Percentiles rank a stretch among this genome's conserved stretches.
These are phyloP conservation scores for Drosophila grimshawi DNA, from an alignment of 1,140 invertebrate species.

Conservation along the genomic window DNA sequence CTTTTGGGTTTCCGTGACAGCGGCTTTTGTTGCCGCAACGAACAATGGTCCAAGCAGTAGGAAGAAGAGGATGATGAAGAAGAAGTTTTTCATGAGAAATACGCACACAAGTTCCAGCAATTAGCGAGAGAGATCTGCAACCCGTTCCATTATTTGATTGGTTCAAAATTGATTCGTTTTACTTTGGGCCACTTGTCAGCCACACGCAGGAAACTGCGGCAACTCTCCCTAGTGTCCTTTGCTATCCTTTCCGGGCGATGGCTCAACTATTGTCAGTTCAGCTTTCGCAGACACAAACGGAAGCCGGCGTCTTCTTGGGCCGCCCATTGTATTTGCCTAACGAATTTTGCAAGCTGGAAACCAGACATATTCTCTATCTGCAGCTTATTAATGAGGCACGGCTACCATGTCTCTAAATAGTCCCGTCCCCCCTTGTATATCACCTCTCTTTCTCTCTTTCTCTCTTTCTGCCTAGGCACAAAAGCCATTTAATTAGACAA, in stretches of 20 bases:
- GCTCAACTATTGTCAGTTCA: slow-evolving; percentile 19
- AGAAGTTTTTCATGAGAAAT: not conserved
- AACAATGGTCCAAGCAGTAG: slow-evolving; percentile 3
- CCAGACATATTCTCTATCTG: not conserved
- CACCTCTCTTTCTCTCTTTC: not conserved
- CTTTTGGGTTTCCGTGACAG: slow-evolving; percentile 30
- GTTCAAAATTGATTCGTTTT: slow-evolving; percentile 38
- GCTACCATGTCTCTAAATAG: not conserved
- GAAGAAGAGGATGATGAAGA: not conserved
- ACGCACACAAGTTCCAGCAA: slow-evolving; percentile 5
- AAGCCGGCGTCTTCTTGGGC: slow-evolving; percentile 19
- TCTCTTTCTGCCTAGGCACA: not conserved
- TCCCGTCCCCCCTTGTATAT: not conserved
- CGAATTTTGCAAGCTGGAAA: slow-evolving; percentile 48
- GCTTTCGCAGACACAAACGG: slow-evolving; percentile 10
- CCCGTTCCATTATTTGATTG: slow-evolving; percentile 38
- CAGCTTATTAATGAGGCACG: slow-evolving; percentile 50
- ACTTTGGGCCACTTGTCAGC: slow-evolving; percentile 52
- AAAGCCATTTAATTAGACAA: slow-evolving; percentile 54
- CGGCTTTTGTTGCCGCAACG: slow-evolving; percentile 12
- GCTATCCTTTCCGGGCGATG: slow-evolving; percentile 8
- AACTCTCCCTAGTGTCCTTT: slow-evolving; percentile 1
- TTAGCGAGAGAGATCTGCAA: slow-evolving; percentile 18
- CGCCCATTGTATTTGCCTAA: slow-evolving; percentile 56
- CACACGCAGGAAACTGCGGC: slow-evolving; percentile 52